A percentile compares a stretch with the other conserved stretches of the same genome.
Conservation (phyloP, 2,888 invertebrate species). For the Ennomos quercinarius region DNA sequence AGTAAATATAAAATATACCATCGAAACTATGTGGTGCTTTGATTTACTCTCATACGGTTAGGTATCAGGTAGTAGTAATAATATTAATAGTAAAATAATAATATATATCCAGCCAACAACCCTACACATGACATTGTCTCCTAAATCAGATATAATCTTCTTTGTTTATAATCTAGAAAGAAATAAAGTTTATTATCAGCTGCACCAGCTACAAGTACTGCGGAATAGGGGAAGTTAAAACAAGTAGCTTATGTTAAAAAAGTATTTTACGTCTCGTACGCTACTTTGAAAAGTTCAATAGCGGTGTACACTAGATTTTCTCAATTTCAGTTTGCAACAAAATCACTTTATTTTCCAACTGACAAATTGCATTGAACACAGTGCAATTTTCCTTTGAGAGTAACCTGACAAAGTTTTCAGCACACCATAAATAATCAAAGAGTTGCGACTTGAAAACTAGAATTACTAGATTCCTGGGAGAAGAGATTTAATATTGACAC, state of each 20-base stretch:
- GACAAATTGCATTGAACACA: constrained; percentile 79
- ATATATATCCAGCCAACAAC: too few species aligned
- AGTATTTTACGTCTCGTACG: constrained; percentile 59
- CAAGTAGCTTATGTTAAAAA: constrained; percentile 51
- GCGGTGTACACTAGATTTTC: constrained; percentile 69
- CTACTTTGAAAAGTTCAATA: constrained; percentile 63
- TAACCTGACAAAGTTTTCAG: constrained; percentile 65
- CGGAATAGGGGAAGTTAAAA: constrained; percentile 21
- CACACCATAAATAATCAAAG: constrained; percentile 52
- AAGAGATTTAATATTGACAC: constrained; percentile 3
- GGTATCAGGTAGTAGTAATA: too few species aligned
- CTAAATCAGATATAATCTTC: too few species aligned
- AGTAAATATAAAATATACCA: too few species aligned
- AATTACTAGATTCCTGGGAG: constrained; percentile 6
- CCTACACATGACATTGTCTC: too few species aligned
- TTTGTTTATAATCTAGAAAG: background rate
- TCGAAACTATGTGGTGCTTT: too few species aligned
- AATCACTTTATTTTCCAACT: constrained; percentile 79
- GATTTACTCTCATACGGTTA: too few species aligned
- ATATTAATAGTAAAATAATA: too few species aligned
- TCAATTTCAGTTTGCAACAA: constrained; percentile 82
- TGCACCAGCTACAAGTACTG: constrained; percentile 1
- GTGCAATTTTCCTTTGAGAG: constrained; percentile 71
- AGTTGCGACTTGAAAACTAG: constrained; percentile 27
- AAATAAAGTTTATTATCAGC: constrained; percentile 1